Base-by-base conservation (phyloP, 2,797 vertebrate species). In the Crossoptilon crossoptilon region DNA sequence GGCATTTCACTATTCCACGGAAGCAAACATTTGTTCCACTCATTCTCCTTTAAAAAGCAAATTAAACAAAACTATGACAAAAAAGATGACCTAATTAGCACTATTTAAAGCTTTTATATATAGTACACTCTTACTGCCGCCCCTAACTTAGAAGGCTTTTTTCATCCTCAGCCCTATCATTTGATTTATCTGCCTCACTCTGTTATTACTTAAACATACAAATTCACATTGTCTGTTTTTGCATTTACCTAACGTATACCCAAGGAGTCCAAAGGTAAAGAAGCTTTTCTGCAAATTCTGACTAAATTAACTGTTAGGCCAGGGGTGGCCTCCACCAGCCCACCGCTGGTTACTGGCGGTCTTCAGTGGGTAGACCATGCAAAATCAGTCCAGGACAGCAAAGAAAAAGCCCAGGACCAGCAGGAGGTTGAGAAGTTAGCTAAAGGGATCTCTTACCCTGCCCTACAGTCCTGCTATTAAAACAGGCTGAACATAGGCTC, bases 21-120 rank as follows among this genome's bases (percentile, higher is more conserved):
- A 93, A 75, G 71, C 67, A 95, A 95, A 95, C 27, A 68, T 60
- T 60, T 90, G 39, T 93, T 84, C 59, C 76, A 78, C 31, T 89
- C 9, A 0, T 68, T 84, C 74, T 64, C 64, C 77, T 94, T 96
- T 77, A 94, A 87, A 91, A 92, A 93, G 79, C 53, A 58, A 82
- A 84, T 92, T 86, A 92, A 90, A 96, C 70, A 84, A 80, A 94
- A 90, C 69, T 72, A 96, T 89, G 84, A 92, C 81, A 91, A 91
- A 93, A 95, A 68, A 13, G 55, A 95, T 93, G 89, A 94, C 89
- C 85, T 95, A 92, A 94, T 96, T 90, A 95, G 77, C 43, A 86
- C 80, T 71, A 89, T 79, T 91, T 95, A 82, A 93, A 93, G 83
- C 74, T 88, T 90, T 93, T 84, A 60, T 92, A 92, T 92, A 76